Evolutionary conservation across 2,888 invertebrate species (phyloP), one percentile per base, ranked within the genome.

Genomic region (Idaea dimidiata): DNA sequence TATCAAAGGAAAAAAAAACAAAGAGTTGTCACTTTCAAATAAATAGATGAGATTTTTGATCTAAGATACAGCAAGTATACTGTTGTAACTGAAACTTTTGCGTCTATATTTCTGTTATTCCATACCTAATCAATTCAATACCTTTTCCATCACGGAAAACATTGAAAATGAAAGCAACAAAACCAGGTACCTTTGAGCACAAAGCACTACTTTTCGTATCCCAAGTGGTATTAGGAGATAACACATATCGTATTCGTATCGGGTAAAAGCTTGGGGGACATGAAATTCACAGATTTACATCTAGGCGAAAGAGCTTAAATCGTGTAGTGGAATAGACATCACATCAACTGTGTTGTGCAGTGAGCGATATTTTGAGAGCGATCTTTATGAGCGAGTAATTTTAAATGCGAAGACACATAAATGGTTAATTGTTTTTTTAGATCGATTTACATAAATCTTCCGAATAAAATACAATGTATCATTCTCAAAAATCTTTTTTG

Each of bases 191-290:
- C 90, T 91, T 91, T 91, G 91, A 86, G 81, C 81, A 87, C 88
- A 89, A 89, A 89, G 89, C 84, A 87, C 86, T 89, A 89, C 83
- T 83, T 77, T 54, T 68, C 64, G 69, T 72, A 83, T 91, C 91
- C 91, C 91, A 83, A 81, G 91, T 86, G 91, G 79, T 85, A 89
- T 91, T 89, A 89, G 77, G 70, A 83, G 87, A 89, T 89, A 90
- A 88, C 88, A 82, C 86, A 86, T 88, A 89, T 84, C 84, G 89
- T 88, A 89, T 89, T 80, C 88, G 88, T 79, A 88, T 88, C 89
- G 84, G 80, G 87, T 89, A 84, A 89, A 89, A 90, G 90, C 88
- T 87, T 84, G 85, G 90, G 91, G 90, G 86, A 87, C 90, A 80
- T 86, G 86, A 89, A 91, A 43, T 43, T 43, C 43, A 43, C 43